phyloP scores from a whole-genome alignment of 2,888 invertebrate genomes.

The Aricia artaxerxes region DNA sequence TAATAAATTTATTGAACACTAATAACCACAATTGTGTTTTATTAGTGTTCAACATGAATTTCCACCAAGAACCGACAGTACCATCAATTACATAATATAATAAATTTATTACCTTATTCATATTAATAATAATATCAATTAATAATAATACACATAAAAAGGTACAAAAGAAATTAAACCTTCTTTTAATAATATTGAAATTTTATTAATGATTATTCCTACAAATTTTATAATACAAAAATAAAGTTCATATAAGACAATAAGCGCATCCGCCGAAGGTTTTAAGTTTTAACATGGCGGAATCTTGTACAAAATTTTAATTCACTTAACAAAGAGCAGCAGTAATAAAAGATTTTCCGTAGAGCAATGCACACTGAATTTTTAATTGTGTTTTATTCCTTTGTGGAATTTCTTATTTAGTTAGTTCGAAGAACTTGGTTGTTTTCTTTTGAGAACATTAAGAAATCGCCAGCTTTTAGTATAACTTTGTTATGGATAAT shows the following conservation, averaged over 20 bases:
- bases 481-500: constrained; percentile 1
- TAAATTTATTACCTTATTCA: no score
- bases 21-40: no score
- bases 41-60: no score
- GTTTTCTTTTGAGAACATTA: constrained; percentile 18
- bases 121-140: no score
- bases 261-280: background rate
- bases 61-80: no score
- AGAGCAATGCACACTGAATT: constrained; percentile 26
- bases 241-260: background rate
- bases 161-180: background rate
- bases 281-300: constrained; percentile 30
- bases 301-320: constrained; percentile 28
- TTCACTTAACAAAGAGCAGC: constrained; percentile 25
- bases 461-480: constrained; percentile 9
- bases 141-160: background rate
- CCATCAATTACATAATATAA: no score
- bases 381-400: constrained; percentile 30
- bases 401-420: constrained; percentile 22
- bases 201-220: background rate
- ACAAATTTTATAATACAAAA: background rate
- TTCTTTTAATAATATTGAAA: background rate
- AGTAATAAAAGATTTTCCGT: constrained; percentile 12
- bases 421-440: background rate
- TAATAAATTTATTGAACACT: no score